These are phyloP conservation scores for Oedothorax gibbosus DNA, from an alignment of 1,140 invertebrate species.

Conservation along the genomic window DNA sequence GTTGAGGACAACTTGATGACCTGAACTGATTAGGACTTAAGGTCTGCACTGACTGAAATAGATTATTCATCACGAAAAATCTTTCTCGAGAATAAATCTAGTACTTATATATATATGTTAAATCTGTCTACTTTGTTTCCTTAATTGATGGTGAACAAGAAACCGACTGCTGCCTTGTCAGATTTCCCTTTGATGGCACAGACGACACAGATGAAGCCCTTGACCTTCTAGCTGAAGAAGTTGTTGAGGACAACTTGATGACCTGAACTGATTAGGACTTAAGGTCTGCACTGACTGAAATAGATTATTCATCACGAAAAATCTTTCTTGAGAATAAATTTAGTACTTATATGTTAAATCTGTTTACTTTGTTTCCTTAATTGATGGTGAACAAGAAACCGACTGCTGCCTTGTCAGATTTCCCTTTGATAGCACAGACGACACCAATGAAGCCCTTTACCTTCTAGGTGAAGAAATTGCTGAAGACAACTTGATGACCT, in stretches of 20 bases:
- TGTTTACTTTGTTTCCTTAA: too few species aligned
- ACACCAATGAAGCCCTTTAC: constrained; percentile 54
- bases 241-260: background rate
- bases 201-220: constrained; percentile 55
- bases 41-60: constrained; percentile 46
- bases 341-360: too few species aligned
- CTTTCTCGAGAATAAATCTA: too few species aligned
- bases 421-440: constrained; percentile 16
- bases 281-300: constrained; percentile 48
- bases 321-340: too few species aligned
- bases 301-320: too few species aligned
- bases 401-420: constrained; percentile 39
- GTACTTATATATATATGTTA: too few species aligned
- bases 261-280: constrained; percentile 36
- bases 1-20: background rate
- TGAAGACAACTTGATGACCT: background rate
- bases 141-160: constrained; percentile 25
- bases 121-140: too few species aligned
- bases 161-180: constrained; percentile 41
- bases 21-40: constrained; percentile 42
- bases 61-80: too few species aligned
- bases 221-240: constrained; percentile 39
- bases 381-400: constrained; percentile 33
- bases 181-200: constrained; percentile 1
- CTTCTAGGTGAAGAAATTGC: constrained; percentile 36